Evolutionary conservation across 2,888 invertebrate genomes (phyloP).

Genomic region (Philonicus albiceps): DNA sequence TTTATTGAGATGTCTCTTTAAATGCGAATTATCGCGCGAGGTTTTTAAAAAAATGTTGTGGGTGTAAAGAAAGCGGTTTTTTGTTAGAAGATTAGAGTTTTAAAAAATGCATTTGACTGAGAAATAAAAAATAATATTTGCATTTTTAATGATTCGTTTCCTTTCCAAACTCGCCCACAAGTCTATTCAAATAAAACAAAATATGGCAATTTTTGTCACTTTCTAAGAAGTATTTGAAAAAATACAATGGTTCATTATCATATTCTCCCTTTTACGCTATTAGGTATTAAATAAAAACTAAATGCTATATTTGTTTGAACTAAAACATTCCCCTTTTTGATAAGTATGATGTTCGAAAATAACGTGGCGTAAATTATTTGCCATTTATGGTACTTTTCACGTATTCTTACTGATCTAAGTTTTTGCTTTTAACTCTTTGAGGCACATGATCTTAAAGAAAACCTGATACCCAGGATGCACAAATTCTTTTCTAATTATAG

Average conservation of each 20-base stretch:
- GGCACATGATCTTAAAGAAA: too few relatives aligned
- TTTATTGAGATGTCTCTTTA: not conserved
- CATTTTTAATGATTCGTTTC: not conserved
- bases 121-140: not conserved
- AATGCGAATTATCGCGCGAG: not conserved
- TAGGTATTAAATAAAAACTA: not conserved
- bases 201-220: not conserved
- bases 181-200: not conserved
- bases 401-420: too few relatives aligned
- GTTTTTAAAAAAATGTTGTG: not conserved
- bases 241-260: not conserved
- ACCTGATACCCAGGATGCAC: too few relatives aligned
- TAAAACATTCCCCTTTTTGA: too few relatives aligned
- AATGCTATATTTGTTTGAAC: not conserved
- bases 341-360: too few relatives aligned
- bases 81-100: not conserved
- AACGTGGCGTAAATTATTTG: not conserved
- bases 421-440: too few relatives aligned
- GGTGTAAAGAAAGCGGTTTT: not conserved
- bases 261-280: not conserved
- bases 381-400: not conserved
- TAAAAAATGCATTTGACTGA: not conserved
- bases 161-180: not conserved
- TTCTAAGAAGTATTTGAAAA: not conserved
- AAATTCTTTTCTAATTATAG: too few relatives aligned